Evolutionary conservation across 2,113 vertebrate genomes (phyloP), one percentile per base, ranked within the genome.

Genomic region (Turnix velox): DNA sequence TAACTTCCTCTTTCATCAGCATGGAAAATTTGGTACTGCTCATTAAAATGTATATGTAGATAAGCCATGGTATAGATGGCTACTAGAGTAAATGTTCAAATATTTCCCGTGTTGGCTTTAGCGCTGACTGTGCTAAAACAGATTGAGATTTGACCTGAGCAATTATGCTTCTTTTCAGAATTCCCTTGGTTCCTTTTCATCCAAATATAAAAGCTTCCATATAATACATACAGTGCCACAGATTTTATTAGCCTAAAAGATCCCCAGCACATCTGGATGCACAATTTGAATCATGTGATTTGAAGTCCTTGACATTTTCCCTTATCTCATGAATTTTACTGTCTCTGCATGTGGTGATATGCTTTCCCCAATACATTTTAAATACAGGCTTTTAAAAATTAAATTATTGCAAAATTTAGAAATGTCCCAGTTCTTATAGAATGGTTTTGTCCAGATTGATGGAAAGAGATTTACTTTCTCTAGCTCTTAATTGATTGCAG

Each of bases 1-100:
- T 95, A 90, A 79, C 94, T 78, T 93, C 74, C 57, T 95, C 67
- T 91, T 95, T 93, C 79, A 97, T 95, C 66, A 87, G 84, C 54
- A 86, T 88, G 84, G 91, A 96, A 95, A 96, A 94, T 57, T 58
- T 87, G 18, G 68, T n/a, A 18, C 46, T 92, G 74, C 33, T 93
- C 33, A 42, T 96, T 96, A 87, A 71, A 96, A 96, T 92, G 58
- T 28, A 76, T 8, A n/a, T 31, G 19, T 33, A 11, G 22, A 11
- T 66, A 10, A 45, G 9, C 79, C 71, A 33, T 69, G 37, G 46
- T 65, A 81, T 49, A 46, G 39, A 57, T 39, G 68, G 71, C 42
- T 71, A 81, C n/a, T 46, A 17, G 4, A 83, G 49, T 37, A 95
- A 84, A 77, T 27, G 67, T 85, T 90, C 80, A 58, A 91, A 91